Evolutionary conservation across 2,797 vertebrate species (phyloP).

Genomic region (Pteronotus mesoamericanus): DNA sequence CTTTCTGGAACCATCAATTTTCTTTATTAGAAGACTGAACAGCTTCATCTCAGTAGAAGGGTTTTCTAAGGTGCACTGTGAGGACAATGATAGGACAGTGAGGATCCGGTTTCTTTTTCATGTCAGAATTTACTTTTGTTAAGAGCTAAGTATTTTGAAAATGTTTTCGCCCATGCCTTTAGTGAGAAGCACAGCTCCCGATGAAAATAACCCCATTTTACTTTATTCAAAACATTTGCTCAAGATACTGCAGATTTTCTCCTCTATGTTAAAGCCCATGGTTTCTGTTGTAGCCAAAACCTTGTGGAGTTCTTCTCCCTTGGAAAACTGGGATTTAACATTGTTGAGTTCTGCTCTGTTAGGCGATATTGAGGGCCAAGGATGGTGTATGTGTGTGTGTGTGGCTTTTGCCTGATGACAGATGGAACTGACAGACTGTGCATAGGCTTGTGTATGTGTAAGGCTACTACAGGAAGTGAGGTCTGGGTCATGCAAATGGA

Average conservation of each 20-base stretch:
- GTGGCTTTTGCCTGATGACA: neutral
- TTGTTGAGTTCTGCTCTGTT: neutral
- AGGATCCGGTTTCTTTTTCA: neutral
- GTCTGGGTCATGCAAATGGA: neutral
- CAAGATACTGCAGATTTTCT: too few relatives aligned
- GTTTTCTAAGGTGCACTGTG: neutral
- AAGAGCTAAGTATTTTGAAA: neutral
- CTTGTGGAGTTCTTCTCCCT: neutral
- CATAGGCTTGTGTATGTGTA: neutral
- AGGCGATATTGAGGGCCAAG: neutral
- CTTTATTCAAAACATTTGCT: neutral
- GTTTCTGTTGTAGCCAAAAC: too few relatives aligned
- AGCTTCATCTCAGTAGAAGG: neutral
- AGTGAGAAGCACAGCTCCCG: neutral
- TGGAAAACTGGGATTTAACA: neutral
- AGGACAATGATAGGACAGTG: neutral
- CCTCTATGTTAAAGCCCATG: neutral
- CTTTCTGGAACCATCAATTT: neutral
- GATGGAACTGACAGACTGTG: neutral
- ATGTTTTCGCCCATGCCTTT: neutral
- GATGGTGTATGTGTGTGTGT: neutral
- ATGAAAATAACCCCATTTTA: neutral
- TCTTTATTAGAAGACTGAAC: neutral
- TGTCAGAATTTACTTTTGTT: neutral
- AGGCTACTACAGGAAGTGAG: neutral